Percentiles rank a stretch among this genome's conserved stretches.
Conservation (phyloP, 2,888 invertebrate species). For the Acanthococcus lagerstroemiae region DNA sequence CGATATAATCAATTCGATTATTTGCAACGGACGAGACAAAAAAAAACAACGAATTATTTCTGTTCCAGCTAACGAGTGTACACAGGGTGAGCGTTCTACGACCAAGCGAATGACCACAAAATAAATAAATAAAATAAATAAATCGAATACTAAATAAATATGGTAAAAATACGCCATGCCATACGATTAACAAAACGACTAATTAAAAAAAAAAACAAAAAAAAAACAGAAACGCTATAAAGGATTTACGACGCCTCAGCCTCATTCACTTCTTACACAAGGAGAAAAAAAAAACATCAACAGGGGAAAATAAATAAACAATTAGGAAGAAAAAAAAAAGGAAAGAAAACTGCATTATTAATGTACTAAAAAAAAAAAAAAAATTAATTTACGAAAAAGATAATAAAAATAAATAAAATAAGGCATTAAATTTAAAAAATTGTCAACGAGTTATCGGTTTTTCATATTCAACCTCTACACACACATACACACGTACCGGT, state of each 20-base stretch:
- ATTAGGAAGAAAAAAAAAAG: not conserved
- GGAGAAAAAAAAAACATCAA: not conserved
- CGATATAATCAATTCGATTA: not conserved
- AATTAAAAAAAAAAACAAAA: not conserved
- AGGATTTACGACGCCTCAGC: too few relatives aligned
- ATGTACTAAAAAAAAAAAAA: too few relatives aligned
- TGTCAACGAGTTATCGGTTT: not conserved
- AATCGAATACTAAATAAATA: constrained; percentile 5
- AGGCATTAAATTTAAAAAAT: not conserved
- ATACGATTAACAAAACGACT: not conserved
- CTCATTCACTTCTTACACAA: too few relatives aligned
- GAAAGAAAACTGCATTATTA: too few relatives aligned
- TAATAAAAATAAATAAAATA: not conserved
- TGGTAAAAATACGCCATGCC: not conserved
- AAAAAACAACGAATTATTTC: not conserved
- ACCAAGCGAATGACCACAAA: too few relatives aligned
- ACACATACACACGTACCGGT: too few relatives aligned
- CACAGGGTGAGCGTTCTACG: too few relatives aligned
- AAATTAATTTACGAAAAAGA: not conserved
- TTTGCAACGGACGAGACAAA: not conserved
- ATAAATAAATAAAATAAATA: not conserved
- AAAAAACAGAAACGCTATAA: not conserved
- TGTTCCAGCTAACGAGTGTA: too few relatives aligned
- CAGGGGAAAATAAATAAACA: not conserved
- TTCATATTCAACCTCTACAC: too few relatives aligned